Conservation (phyloP, 2,113 vertebrate genomes). For the Hirundichthys speculiger region DNA sequence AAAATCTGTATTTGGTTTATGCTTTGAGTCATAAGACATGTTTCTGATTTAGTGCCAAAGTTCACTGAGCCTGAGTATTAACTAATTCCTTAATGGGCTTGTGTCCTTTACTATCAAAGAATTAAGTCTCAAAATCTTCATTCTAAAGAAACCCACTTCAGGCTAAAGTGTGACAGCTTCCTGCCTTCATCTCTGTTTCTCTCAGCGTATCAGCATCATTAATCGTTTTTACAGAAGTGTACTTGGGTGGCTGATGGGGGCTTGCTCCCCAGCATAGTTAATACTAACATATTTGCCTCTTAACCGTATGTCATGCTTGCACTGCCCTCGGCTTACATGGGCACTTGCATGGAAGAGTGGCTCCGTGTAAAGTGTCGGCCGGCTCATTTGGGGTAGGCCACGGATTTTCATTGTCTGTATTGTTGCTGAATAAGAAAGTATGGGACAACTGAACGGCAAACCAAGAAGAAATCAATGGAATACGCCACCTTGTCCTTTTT, state of each 20-base stretch:
- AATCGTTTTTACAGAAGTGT: conserved; percentile 57
- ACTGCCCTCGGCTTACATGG: conserved; percentile 61
- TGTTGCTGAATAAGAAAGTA: conserved; percentile 36
- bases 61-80: background rate
- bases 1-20: no score
- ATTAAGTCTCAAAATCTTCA: conserved; percentile 36
- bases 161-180: conserved; percentile 40
- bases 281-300: conserved; percentile 57
- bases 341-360: conserved; percentile 57
- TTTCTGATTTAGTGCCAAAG: background rate
- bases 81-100: conserved; percentile 36
- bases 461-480: conserved; percentile 22
- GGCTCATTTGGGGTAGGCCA: conserved; percentile 1
- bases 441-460: conserved; percentile 1
- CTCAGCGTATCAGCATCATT: conserved; percentile 60
- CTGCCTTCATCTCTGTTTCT: conserved; percentile 36
- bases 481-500: conserved; percentile 41
- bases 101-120: conserved; percentile 37
- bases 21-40: no score
- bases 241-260: conserved; percentile 46
- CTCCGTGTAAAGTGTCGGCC: conserved; percentile 26
- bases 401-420: conserved; percentile 14
- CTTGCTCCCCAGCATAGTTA: conserved; percentile 53
- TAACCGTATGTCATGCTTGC: conserved; percentile 59
- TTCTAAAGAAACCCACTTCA: conserved; percentile 31